A percentile compares a stretch with the other conserved stretches of the same genome.
Conservation (phyloP, 2,888 invertebrate genomes). For the Helleia helle region DNA sequence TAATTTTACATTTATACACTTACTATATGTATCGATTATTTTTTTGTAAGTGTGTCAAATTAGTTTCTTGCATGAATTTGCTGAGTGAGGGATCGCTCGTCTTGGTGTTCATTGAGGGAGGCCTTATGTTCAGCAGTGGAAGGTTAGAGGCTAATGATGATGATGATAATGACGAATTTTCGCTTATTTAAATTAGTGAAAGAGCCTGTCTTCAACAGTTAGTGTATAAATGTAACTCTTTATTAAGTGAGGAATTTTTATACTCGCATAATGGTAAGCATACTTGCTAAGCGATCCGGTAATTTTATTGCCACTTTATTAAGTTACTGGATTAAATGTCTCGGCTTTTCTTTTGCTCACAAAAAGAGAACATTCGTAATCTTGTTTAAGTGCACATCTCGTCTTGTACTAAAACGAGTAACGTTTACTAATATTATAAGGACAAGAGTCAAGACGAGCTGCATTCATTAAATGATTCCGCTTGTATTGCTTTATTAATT, state of each 20-base stretch:
- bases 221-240: slow-evolving; percentile 34
- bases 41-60: too few relatives aligned
- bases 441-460: slow-evolving; percentile 31
- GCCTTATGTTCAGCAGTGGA: too few relatives aligned
- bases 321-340: slow-evolving; percentile 34
- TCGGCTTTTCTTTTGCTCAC: slow-evolving; percentile 24
- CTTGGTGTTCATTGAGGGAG: too few relatives aligned
- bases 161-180: too few relatives aligned
- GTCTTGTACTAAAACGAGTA: slow-evolving; percentile 35
- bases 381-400: slow-evolving; percentile 38
- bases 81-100: too few relatives aligned
- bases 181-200: too few relatives aligned
- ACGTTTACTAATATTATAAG: slow-evolving; percentile 33
- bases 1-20: too few relatives aligned
- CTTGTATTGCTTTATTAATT: slow-evolving; percentile 14
- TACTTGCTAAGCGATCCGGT: slow-evolving; percentile 45
- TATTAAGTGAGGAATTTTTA: slow-evolving; percentile 58
- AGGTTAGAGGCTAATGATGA: too few relatives aligned
- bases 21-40: too few relatives aligned
- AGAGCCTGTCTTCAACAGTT: too few relatives aligned
- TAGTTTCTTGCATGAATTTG: too few relatives aligned
- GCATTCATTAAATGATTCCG: slow-evolving; percentile 18
- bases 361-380: slow-evolving; percentile 34
- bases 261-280: slow-evolving; percentile 47
- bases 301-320: slow-evolving; percentile 49